Percentiles rank a stretch among this genome's conserved stretches.
phyloP scores from a whole-genome alignment of 2,113 vertebrate species.

The Aptenodytes patagonicus region DNA sequence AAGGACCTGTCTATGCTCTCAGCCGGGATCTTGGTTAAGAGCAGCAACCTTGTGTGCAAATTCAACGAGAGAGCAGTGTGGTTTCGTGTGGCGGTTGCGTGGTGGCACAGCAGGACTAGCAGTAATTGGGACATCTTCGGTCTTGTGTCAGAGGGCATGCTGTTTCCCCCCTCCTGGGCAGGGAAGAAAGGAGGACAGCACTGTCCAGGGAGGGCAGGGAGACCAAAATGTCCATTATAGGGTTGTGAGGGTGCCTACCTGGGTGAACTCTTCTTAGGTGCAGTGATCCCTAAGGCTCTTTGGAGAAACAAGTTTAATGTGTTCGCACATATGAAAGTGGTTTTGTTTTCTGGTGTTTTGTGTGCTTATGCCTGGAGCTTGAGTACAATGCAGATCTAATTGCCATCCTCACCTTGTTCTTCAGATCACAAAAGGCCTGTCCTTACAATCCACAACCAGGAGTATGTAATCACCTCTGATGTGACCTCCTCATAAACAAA shows the following conservation, averaged over 20 bases:
- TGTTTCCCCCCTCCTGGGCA: background rate
- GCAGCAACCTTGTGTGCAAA: background rate
- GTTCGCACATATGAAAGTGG: background rate
- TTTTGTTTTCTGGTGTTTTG: background rate
- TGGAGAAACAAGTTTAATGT: background rate
- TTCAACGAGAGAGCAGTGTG: fast-evolving
- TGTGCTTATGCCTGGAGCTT: background rate
- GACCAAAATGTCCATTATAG: background rate
- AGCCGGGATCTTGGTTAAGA: background rate
- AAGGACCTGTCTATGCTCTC: background rate
- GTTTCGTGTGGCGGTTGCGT: fast-evolving
- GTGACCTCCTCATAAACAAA: background rate
- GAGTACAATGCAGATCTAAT: background rate
- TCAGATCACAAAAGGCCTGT: background rate
- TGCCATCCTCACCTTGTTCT: background rate
- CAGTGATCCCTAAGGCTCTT: background rate
- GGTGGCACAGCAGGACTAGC: background rate
- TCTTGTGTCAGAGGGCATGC: background rate
- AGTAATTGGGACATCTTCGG: background rate
- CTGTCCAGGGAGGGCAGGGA: background rate
- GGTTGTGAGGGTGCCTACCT: background rate
- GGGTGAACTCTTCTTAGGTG: background rate
- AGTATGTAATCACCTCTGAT: background rate
- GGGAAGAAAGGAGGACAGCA: background rate
- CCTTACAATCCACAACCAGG: fast-evolving